Conservation (phyloP, 1,140 invertebrate genomes). For the Drosophila guanche region DNA sequence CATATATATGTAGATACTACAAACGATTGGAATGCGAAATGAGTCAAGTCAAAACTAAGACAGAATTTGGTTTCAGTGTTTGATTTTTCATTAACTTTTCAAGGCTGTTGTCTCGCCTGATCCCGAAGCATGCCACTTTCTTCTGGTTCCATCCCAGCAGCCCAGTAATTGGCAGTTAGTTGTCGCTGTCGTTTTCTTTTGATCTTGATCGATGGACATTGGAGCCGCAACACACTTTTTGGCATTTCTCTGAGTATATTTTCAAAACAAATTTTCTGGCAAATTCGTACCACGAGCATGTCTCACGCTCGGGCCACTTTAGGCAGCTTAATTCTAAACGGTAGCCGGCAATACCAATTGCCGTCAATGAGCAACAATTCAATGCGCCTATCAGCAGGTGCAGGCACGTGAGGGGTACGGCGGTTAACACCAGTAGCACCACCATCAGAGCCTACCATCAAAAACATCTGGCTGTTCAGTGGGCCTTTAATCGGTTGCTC, state of each 20-base stretch:
- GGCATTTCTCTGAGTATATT: constrained; percentile 32
- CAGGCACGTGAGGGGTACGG: constrained; percentile 18
- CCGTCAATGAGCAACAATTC: constrained; percentile 51
- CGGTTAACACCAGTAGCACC: constrained; percentile 35
- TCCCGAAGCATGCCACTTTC: neutral
- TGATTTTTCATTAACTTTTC: constrained; percentile 69
- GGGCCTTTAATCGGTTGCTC: neutral
- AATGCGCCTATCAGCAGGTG: constrained; percentile 11
- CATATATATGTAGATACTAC: constrained; percentile 22
- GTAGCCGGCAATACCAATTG: constrained; percentile 44
- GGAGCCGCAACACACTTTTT: constrained; percentile 1
- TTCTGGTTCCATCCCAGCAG: neutral
- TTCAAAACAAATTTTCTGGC: constrained; percentile 37
- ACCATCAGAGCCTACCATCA: constrained; percentile 7
- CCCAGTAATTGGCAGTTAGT: constrained; percentile 41
- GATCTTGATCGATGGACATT: constrained; percentile 31
- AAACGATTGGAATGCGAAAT: constrained; percentile 61
- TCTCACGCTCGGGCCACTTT: constrained; percentile 60
- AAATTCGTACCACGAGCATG: constrained; percentile 25
- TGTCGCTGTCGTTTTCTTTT: constrained; percentile 44
- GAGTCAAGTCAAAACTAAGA: constrained; percentile 54
- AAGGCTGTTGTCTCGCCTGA: constrained; percentile 39
- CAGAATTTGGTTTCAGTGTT: constrained; percentile 31
- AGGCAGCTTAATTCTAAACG: constrained; percentile 50
- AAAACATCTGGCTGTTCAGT: constrained; percentile 31